Evolutionary conservation across 2,888 invertebrate species (phyloP).

Genomic region (Octodonta nipae): DNA sequence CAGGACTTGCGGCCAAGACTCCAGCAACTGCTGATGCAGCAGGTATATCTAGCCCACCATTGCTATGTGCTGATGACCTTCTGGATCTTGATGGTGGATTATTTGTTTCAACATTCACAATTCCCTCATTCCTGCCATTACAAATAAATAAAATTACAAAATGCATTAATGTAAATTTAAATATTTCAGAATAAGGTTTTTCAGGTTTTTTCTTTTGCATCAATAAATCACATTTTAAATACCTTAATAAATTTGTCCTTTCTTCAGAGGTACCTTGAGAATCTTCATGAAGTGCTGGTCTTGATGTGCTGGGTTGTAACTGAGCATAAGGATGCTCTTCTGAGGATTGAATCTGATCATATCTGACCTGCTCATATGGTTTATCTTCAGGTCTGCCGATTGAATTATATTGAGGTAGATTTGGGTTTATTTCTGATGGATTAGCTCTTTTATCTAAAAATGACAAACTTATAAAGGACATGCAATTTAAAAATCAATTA

Average conservation of each 20-base stretch:
- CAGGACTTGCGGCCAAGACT: constrained; percentile 73
- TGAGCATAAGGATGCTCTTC: constrained; percentile 61
- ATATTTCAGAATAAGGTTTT: too few species aligned
- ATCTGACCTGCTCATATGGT: constrained; percentile 54
- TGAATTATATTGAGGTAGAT: constrained; percentile 48
- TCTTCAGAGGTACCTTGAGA: constrained; percentile 16
- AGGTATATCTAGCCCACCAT: constrained; percentile 42
- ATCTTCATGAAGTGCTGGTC: constrained; percentile 19
- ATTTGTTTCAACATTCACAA: too few species aligned
- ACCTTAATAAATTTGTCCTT: constrained; percentile 22
- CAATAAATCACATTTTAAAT: constrained; percentile 1
- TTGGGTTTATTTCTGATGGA: constrained; percentile 35
- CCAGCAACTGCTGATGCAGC: constrained; percentile 81
- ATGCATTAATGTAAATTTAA: too few species aligned
- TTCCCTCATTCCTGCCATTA: too few species aligned
- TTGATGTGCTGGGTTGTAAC: constrained; percentile 41
- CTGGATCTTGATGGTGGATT: constrained; percentile 40
- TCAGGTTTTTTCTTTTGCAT: not conserved
- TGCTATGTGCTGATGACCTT: constrained; percentile 38
- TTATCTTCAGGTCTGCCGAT: constrained; percentile 39
- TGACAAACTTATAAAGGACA: too few species aligned
- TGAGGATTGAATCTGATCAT: constrained; percentile 42
- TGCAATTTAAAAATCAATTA: too few species aligned
- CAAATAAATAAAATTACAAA: too few species aligned
- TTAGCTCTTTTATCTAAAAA: constrained; percentile 27